Percentiles rank a stretch among this genome's conserved stretches.
Conservation (phyloP, 2,113 vertebrate species). For the Caranx melampygus region DNA sequence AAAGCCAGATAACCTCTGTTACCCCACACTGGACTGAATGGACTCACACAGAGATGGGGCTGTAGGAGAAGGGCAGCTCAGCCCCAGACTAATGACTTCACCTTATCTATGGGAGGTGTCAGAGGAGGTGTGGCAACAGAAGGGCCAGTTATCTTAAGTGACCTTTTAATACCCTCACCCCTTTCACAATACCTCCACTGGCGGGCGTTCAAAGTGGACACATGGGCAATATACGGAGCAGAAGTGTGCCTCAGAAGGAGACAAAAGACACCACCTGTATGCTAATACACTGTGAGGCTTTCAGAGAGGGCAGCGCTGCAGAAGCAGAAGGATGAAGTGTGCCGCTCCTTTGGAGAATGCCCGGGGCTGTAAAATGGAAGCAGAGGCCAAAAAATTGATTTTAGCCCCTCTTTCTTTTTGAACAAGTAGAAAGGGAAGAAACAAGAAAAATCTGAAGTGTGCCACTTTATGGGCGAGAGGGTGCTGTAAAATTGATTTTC, state of each 20-base stretch:
- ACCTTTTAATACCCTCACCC: slow-evolving; percentile 76
- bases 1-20: slow-evolving; percentile 43
- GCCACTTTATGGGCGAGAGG: slow-evolving; percentile 64
- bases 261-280: slow-evolving; percentile 81
- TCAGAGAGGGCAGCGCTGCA: slow-evolving; percentile 25
- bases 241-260: slow-evolving; percentile 67
- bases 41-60: neutral
- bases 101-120: slow-evolving; percentile 66
- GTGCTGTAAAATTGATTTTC: slow-evolving; percentile 82
- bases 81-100: slow-evolving; percentile 67
- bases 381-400: slow-evolving; percentile 72
- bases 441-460: slow-evolving; percentile 60
- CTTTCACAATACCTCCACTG: slow-evolving; percentile 51
- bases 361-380: slow-evolving; percentile 57
- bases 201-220: slow-evolving; percentile 61
- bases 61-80: slow-evolving; percentile 32
- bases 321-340: slow-evolving; percentile 60
- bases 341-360: slow-evolving; percentile 52
- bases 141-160: slow-evolving; percentile 79
- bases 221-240: slow-evolving; percentile 65
- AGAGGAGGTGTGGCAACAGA: slow-evolving; percentile 75
- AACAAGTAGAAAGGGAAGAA: slow-evolving; percentile 63
- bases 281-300: slow-evolving; percentile 72
- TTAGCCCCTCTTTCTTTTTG: slow-evolving; percentile 52
- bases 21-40: neutral